Percentiles rank a stretch among this genome's conserved stretches.
Evolutionary conservation across 2,888 invertebrate species (phyloP).

Genomic region (Drosophila lacicola): DNA sequence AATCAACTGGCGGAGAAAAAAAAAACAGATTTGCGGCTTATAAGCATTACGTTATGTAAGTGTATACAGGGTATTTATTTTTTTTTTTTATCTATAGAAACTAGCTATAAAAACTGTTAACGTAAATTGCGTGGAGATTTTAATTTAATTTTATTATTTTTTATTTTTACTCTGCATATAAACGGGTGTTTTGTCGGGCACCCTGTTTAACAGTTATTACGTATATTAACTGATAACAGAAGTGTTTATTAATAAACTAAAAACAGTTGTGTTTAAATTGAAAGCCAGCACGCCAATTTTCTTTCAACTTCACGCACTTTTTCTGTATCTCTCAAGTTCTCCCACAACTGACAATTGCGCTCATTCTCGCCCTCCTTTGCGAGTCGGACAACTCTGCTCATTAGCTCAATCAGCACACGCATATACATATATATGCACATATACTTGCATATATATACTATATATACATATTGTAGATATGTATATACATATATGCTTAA

Average conservation of each 20-base stretch:
- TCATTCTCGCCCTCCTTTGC: slow-evolving; percentile 12
- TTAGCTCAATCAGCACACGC: slow-evolving; percentile 28
- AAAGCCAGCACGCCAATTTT: not conserved
- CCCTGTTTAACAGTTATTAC: not conserved
- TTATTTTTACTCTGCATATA: not conserved
- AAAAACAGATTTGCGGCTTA: not conserved
- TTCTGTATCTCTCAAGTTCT: not conserved
- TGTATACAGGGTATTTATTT: not conserved
- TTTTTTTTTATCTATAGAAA: not conserved
- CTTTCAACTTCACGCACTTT: not conserved
- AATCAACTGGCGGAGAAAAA: slow-evolving; percentile 14
- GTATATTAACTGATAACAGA: slow-evolving; percentile 1
- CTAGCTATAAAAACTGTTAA: too few relatives aligned
- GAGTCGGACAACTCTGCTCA: slow-evolving; percentile 28
- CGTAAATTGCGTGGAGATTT: too few relatives aligned
- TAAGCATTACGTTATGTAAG: not conserved
- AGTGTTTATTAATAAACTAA: not conserved
- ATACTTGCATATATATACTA: not conserved
- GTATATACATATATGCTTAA: slow-evolving; percentile 4
- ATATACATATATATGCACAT: not conserved
- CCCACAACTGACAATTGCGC: slow-evolving; percentile 1
- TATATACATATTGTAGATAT: not conserved
- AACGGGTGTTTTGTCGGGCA: too few relatives aligned
- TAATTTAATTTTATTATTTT: not conserved
- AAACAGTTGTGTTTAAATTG: slow-evolving; percentile 1